Evolutionary conservation across 2,797 vertebrate species (phyloP).

Genomic region (Tragelaphus eurycerus): DNA sequence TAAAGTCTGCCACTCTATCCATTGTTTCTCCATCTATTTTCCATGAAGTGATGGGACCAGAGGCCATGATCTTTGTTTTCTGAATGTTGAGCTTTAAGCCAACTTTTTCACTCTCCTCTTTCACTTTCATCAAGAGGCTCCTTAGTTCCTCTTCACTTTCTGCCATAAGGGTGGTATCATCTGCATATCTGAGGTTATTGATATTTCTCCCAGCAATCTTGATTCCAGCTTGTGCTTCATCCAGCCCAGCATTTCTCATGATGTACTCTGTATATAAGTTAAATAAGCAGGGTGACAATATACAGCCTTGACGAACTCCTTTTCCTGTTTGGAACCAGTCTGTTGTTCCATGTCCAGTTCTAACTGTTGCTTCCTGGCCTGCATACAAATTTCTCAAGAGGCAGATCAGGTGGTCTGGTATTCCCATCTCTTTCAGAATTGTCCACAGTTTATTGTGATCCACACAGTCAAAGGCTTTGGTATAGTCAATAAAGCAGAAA

Average conservation of each 20-base stretch:
- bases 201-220: background rate
- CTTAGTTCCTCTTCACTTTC: background rate
- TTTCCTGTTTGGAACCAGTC: background rate
- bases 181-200: background rate
- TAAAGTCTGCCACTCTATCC: background rate
- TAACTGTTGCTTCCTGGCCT: background rate
- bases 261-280: background rate
- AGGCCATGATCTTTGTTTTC: background rate
- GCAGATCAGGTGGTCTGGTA: background rate
- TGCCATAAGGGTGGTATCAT: background rate
- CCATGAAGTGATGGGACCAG: background rate
- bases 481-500: background rate
- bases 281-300: background rate
- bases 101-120: background rate
- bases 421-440: background rate
- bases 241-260: background rate
- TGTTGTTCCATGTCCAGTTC: background rate
- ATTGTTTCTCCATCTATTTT: background rate
- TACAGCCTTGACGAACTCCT: background rate
- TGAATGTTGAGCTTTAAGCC: background rate
- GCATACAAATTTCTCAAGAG: background rate
- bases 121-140: background rate
- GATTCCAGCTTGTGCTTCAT: background rate
- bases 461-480: background rate
- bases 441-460: background rate